Evolutionary conservation across 2,888 invertebrate genomes (phyloP), one percentile per base, ranked within the genome.

Genomic region (Drosophila helvetica): DNA sequence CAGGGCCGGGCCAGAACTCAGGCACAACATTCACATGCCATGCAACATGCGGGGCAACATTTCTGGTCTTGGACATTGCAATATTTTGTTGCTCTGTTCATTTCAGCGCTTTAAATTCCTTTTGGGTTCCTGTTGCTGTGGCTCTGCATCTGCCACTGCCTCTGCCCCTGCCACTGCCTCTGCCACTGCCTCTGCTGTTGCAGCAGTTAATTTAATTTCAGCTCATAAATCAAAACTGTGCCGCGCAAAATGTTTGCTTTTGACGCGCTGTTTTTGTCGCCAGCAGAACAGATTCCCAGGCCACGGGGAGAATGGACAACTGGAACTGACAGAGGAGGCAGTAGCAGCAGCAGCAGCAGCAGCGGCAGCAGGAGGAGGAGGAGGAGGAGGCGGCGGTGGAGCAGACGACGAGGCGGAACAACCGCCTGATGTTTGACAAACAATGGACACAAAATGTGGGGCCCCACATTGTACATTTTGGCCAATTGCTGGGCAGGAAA

Each of bases 191-290:
- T 5, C 33, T 5, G 33, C 33, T 15, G 15, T 43, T 77, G 81
- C 78, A 74, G 82, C 84, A 86, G 87, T 89, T 87, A 86, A 83
- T 88, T 89, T 87, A 78, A 87, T 84, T 86, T 88, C 77, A 82
- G 84, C 78, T 79, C 88, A 88, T 89, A 89, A 90, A 90, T 89
- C 88, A 89, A 90, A 89, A 84, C 88, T 82, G 77, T 89, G 90
- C 85, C 79, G 83, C 78, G 83, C 86, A 88, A 78, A 89, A 84
- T 89, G 84, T 89, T 84, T 87, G 82, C 78, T 75, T 88, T 85
- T 82, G 80, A 79, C 79, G 74, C 82, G 78, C 48, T 79, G 75
- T 81, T 85, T 80, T 85, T 87, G 85, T 80, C 89, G 87, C 88
- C 80, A 38, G 38, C 38, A n/a, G 15, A 38, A n/a, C 38, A 75